Evolutionary conservation across 2,113 vertebrate species (phyloP).

Genomic region (Ophiodon elongatus): DNA sequence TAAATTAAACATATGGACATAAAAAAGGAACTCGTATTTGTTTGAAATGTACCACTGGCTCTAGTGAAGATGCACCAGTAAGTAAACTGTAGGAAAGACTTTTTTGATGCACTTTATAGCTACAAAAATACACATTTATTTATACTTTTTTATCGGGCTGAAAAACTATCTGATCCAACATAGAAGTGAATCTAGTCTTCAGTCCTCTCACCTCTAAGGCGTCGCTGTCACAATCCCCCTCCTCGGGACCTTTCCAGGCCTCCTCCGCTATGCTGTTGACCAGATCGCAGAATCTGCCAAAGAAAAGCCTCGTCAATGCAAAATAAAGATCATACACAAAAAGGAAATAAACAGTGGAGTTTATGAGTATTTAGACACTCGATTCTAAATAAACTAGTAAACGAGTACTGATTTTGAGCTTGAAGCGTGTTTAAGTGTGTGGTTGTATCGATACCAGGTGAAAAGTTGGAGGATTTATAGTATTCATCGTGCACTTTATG

Average conservation of each 20-base stretch:
- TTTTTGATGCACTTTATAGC: not conserved
- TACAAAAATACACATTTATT: not conserved
- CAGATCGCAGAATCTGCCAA: constrained; percentile 94
- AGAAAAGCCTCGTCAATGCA: constrained; percentile 14
- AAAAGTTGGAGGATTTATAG: not conserved
- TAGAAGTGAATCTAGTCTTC: not conserved
- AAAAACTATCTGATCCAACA: not conserved
- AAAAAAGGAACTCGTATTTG: no score
- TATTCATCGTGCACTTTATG: not conserved
- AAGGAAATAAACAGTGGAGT: not conserved
- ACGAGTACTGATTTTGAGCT: not conserved
- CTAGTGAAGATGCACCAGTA: not conserved
- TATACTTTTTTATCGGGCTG: not conserved
- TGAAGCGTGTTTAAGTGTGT: not conserved
- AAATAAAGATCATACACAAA: not conserved
- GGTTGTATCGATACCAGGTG: not conserved
- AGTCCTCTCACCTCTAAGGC: constrained; percentile 89
- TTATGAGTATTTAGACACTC: not conserved
- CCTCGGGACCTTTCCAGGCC: constrained; percentile 90
- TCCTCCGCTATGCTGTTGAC: constrained; percentile 95
- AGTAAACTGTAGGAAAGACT: not conserved
- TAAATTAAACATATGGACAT: not conserved
- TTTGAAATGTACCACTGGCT: not conserved
- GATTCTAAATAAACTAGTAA: not conserved
- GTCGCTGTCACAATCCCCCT: constrained; percentile 92